Base-by-base conservation (phyloP, 1,140 invertebrate genomes). In the Leptonema lineaticorne region DNA sequence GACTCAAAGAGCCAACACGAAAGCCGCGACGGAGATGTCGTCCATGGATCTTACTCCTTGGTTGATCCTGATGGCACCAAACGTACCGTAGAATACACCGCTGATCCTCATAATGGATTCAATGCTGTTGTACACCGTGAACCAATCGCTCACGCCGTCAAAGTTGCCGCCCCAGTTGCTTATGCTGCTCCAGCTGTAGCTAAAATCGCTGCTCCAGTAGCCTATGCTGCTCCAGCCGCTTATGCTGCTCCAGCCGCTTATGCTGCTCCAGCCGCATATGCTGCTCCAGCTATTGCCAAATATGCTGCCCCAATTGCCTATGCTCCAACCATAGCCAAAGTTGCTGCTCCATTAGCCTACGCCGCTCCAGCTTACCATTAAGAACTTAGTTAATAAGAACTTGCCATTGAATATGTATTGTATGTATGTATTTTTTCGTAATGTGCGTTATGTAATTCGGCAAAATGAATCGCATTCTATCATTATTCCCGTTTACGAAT, bases 1-100 rank as follows among this genome's bases (percentile, higher is more conserved):
- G 85, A 86, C 72, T 79, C 81, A 71, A 86, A 86, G 75, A 82
- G 80, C 67, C 84, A 85, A 75, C 77, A 84, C 58, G 85, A 86
- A 75, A 80, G 77, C 20, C 78, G 84, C 4, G 79, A 82, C 59
- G 85, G 85, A 26, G 84, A 85, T 69, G 78, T 85, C 53, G 84
- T 85, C 9, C 79, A 83, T 71, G 85, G 84, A 64, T 76, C 76
- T 53, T 85, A 85, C 74, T 81, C 79, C 4, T 70, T 85, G 5
- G 76, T 82, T 46, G 84, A 85, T 74, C 79, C 84, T 0, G 84
- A 86, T 74, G 85, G 85, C 46, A 81, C 78, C 68, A 80, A 82
- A 64, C 78, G 84, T 63, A 85, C 80, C 37, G 84, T 85, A 3
- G 82, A 84, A 68, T 86, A 86, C 75, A 84, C 83, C 4, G 85